A percentile compares a stretch with the other conserved stretches of the same genome.
phyloP scores from a whole-genome alignment of 1,140 invertebrate genomes.

The Anoplolepis gracilipes region DNA sequence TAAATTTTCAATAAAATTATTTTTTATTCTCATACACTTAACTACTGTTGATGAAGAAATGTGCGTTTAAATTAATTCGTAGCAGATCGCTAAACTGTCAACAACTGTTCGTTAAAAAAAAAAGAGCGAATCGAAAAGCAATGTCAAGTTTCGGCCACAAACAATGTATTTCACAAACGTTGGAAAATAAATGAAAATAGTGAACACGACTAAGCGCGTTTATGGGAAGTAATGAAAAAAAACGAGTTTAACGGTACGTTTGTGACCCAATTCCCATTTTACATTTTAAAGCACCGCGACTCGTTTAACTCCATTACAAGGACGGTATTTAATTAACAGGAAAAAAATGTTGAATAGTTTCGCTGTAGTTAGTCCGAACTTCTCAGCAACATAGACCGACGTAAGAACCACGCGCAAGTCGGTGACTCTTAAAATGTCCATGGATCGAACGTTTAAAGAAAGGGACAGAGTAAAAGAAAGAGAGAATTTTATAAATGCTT shows the following conservation, averaged over 20 bases:
- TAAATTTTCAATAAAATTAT: slow-evolving; percentile 9
- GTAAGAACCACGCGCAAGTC: slow-evolving; percentile 30
- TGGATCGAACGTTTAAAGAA: not conserved
- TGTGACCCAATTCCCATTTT: slow-evolving; percentile 56
- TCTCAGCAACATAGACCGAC: not conserved
- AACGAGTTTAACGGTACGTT: slow-evolving; percentile 51
- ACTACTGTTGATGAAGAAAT: slow-evolving; percentile 20
- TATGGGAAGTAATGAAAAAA: slow-evolving; percentile 45
- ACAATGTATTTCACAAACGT: slow-evolving; percentile 35
- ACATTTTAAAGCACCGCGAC: slow-evolving; percentile 46
- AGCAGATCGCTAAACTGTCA: slow-evolving; percentile 35
- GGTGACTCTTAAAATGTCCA: slow-evolving; percentile 47
- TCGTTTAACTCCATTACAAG: slow-evolving; percentile 54
- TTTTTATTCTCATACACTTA: slow-evolving; percentile 27
- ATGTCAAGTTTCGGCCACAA: slow-evolving; percentile 44
- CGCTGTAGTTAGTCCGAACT: slow-evolving; percentile 40
- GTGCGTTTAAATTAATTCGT: slow-evolving; percentile 30
- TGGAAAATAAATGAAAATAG: slow-evolving; percentile 56
- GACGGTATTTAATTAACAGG: slow-evolving; percentile 53
- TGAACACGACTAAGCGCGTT: slow-evolving; percentile 29
- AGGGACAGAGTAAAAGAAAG: no score
- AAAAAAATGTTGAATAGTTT: slow-evolving; percentile 47
- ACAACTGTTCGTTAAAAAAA: slow-evolving; percentile 19
- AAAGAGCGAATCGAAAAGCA: slow-evolving; percentile 13
- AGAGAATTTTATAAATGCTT: slow-evolving; percentile 49